phyloP scores from a whole-genome alignment of 2,888 invertebrate genomes.

The Pheosia tremula region DNA sequence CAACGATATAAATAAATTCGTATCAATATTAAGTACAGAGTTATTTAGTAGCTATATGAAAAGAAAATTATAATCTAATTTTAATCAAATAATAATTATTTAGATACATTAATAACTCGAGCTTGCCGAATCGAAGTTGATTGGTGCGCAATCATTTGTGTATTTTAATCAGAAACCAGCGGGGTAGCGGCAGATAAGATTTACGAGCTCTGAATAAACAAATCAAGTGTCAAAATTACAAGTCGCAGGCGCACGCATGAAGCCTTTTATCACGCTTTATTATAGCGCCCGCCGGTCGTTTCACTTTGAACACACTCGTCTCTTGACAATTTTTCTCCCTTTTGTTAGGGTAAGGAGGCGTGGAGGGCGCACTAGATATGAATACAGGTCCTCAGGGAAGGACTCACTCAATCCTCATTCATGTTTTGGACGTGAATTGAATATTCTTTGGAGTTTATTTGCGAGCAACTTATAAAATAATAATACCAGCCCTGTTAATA shows the following conservation, averaged over 20 bases:
- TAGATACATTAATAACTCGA: constrained; percentile 21
- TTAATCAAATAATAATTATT: constrained; percentile 25
- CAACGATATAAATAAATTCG: too few species aligned
- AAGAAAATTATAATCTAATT: constrained; percentile 7
- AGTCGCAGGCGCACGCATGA: constrained; percentile 50
- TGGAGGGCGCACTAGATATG: constrained; percentile 54
- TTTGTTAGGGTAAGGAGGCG: constrained; percentile 60
- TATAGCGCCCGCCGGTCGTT: constrained; percentile 60
- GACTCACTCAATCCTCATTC: constrained; percentile 48
- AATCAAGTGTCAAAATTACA: constrained; percentile 75
- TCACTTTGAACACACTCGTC: constrained; percentile 64
- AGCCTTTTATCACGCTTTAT: constrained; percentile 59
- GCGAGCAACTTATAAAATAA: background rate
- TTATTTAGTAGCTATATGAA: too few species aligned
- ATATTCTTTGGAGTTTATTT: constrained; percentile 12
- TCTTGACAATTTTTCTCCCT: constrained; percentile 66
- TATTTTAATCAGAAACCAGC: constrained; percentile 47
- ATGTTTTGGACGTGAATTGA: constrained; percentile 27
- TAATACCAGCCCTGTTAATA: too few species aligned
- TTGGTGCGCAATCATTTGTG: constrained; percentile 22
- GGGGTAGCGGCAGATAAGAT: constrained; percentile 45
- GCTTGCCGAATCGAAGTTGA: constrained; percentile 25
- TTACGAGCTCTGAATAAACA: constrained; percentile 68
- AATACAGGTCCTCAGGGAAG: constrained; percentile 53
- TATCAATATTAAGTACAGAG: too few species aligned